Percentiles rank a stretch among this genome's conserved stretches.
Conservation (phyloP, 2,888 invertebrate species). For the Rapana venosa region DNA sequence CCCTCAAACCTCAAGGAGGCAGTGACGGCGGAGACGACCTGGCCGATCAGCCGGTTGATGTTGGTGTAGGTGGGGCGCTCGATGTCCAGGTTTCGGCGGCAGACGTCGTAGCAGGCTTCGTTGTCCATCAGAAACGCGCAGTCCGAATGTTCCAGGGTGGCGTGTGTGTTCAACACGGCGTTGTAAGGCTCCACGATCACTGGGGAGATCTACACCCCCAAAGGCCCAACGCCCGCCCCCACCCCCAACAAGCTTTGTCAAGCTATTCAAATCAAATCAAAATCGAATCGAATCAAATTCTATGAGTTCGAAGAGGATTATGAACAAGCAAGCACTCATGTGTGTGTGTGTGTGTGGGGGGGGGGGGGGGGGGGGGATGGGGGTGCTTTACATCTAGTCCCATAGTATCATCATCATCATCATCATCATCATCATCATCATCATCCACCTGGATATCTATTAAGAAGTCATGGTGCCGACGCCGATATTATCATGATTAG, state of each 20-base stretch:
- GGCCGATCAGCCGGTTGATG: slow-evolving; percentile 78
- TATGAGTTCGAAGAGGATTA: too few relatives aligned
- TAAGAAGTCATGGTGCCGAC: too few relatives aligned
- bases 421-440: too few relatives aligned
- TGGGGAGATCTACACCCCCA: slow-evolving; percentile 43
- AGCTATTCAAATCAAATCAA: too few relatives aligned
- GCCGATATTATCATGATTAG: too few relatives aligned
- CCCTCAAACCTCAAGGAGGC: slow-evolving; percentile 47
- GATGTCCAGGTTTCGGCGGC: slow-evolving; percentile 88
- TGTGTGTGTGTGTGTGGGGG: too few relatives aligned
- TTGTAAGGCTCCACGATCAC: slow-evolving; percentile 56
- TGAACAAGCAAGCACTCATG: too few relatives aligned
- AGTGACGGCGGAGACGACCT: slow-evolving; percentile 46
- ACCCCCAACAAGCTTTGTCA: slow-evolving; percentile 79
- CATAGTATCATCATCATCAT: too few relatives aligned
- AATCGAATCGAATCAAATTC: too few relatives aligned
- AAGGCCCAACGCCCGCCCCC: background rate
- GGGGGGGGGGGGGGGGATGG: too few relatives aligned
- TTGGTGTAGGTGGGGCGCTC: slow-evolving; percentile 92
- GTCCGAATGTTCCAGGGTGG: slow-evolving; percentile 92
- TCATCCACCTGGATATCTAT: too few relatives aligned
- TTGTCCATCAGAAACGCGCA: slow-evolving; percentile 98
- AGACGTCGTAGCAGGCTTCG: slow-evolving; percentile 91
- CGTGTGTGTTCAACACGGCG: slow-evolving; percentile 51
- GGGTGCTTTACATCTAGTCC: too few relatives aligned